Conservation (phyloP, 1,140 invertebrate species). For the Heliconius eleuchia region DNA sequence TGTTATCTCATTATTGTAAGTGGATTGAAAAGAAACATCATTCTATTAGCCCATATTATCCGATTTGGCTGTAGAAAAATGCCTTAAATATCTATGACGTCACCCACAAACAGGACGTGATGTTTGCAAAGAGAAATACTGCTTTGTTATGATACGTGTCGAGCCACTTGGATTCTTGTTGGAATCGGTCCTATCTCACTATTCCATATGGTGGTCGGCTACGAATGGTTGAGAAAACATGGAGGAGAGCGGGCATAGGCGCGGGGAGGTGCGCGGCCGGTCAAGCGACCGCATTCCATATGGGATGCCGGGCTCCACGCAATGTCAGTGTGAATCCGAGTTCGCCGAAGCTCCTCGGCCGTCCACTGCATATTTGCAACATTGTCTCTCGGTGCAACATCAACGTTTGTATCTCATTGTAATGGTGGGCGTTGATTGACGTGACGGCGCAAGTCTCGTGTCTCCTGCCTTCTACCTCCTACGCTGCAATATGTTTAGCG, state of each 20-base stretch:
- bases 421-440: slow-evolving; percentile 54
- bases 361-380: slow-evolving; percentile 67
- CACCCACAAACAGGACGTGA: slow-evolving; percentile 45
- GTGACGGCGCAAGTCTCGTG: slow-evolving; percentile 59
- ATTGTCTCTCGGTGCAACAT: slow-evolving; percentile 44
- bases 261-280: slow-evolving; percentile 74
- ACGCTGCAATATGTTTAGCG: slow-evolving; percentile 43
- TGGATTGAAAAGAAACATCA: slow-evolving; percentile 12
- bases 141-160: slow-evolving; percentile 17
- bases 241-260: slow-evolving; percentile 69
- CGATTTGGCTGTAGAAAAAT: slow-evolving; percentile 16
- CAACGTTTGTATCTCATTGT: slow-evolving; percentile 43
- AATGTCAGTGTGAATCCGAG: slow-evolving; percentile 75
- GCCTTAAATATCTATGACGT: slow-evolving; percentile 44
- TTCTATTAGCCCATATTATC: slow-evolving; percentile 7
- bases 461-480: slow-evolving; percentile 34
- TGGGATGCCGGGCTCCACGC: slow-evolving; percentile 77
- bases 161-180: slow-evolving; percentile 59
- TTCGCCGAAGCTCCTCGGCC: slow-evolving; percentile 49
- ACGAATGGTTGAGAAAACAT: slow-evolving; percentile 72
- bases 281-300: slow-evolving; percentile 78
- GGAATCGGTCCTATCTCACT: slow-evolving; percentile 65
- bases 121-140: slow-evolving; percentile 38
- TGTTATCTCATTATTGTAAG: slow-evolving; percentile 17
- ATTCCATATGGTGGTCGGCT: slow-evolving; percentile 74